phyloP scores from a whole-genome alignment of 92 coral and sea anemone species.

The Muricea muricata region DNA sequence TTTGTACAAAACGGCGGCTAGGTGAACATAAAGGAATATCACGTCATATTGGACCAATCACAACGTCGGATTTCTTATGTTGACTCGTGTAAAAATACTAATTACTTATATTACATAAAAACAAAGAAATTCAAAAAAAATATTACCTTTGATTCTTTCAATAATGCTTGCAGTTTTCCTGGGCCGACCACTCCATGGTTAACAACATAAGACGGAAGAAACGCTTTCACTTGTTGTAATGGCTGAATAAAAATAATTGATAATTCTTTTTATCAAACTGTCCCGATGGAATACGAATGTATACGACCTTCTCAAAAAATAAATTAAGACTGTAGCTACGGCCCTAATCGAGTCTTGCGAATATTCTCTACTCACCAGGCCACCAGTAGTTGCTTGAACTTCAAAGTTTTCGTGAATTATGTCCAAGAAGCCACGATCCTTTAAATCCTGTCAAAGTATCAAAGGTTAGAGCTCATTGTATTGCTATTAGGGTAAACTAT shows the following conservation, averaged over 20 bases:
- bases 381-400: slow-evolving; percentile 96
- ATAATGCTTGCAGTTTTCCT: slow-evolving; percentile 71
- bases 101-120: too few species aligned
- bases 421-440: slow-evolving; percentile 70
- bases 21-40: too few species aligned
- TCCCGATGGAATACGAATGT: too few species aligned
- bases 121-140: too few species aligned
- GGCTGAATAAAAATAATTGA: slow-evolving; percentile 45
- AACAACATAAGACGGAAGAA: slow-evolving; percentile 77
- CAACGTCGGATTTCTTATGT: too few species aligned
- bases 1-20: too few species aligned
- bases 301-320: too few species aligned
- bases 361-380: slow-evolving; percentile 92
- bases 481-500: too few species aligned
- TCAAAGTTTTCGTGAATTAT: slow-evolving; percentile 79
- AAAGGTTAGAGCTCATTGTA: not conserved
- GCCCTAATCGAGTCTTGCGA: too few species aligned
- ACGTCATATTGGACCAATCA: too few species aligned
- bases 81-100: too few species aligned
- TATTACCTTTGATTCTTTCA: slow-evolving; percentile 88
- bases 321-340: too few species aligned
- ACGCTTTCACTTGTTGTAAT: slow-evolving; percentile 35
- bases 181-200: slow-evolving; percentile 90
- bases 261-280: not conserved
- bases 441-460: slow-evolving; percentile 64